Evolutionary conservation across 2,888 invertebrate species (phyloP).

Genomic region (Eurytoma adleriae): DNA sequence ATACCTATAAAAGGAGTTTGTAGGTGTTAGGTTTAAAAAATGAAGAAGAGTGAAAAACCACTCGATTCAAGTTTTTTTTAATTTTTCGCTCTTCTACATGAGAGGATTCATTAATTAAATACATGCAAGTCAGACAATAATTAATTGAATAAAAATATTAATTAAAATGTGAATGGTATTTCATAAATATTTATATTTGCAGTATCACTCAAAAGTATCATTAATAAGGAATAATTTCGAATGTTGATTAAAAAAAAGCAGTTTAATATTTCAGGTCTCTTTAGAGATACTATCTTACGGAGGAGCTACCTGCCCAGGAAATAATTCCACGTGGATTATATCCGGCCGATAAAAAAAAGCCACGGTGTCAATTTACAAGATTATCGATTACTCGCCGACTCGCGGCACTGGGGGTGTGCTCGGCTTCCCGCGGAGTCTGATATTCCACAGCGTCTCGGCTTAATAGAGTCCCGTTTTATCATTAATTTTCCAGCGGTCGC

Average conservation of each 20-base stretch:
- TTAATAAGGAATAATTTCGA: too few species aligned
- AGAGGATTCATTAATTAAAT: too few species aligned
- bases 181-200: too few species aligned
- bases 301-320: not conserved
- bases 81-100: too few species aligned
- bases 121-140: too few species aligned
- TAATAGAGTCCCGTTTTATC: slow-evolving; percentile 53
- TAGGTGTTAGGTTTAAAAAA: too few species aligned
- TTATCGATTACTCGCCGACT: slow-evolving; percentile 47
- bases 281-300: not conserved
- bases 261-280: not conserved
- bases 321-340: slow-evolving; percentile 7
- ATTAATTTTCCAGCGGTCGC: slow-evolving; percentile 51
- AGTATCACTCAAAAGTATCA: too few species aligned
- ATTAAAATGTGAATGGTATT: too few species aligned
- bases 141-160: too few species aligned
- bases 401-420: not conserved
- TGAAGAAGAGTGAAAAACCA: too few species aligned
- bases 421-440: not conserved
- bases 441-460: slow-evolving; percentile 9
- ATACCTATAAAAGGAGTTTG: too few species aligned
- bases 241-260: not conserved
- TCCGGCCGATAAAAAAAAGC: not conserved
- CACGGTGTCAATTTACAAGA: slow-evolving; percentile 51
- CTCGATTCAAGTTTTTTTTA: too few species aligned